Evolutionary conservation across 1,140 invertebrate species (phyloP).

Genomic region (Sarcophaga peregrina): DNA sequence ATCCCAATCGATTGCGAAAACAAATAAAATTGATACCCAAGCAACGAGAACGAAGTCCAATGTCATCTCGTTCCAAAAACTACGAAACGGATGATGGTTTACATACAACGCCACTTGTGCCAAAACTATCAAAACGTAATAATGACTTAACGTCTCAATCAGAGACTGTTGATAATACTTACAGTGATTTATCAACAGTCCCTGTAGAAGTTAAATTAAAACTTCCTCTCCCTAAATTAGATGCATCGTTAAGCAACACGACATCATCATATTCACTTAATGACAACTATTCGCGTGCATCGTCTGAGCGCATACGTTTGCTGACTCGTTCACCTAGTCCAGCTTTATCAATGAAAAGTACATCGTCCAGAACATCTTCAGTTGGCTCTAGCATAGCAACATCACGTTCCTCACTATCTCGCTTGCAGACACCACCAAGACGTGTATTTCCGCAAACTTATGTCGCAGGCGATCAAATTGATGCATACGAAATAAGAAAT

Average conservation of each 20-base stretch:
- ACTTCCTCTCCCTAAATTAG: slow-evolving; percentile 57
- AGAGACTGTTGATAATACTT: slow-evolving; percentile 45
- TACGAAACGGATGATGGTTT: slow-evolving; percentile 45
- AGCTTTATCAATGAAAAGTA: slow-evolving; percentile 54
- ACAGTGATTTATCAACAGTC: slow-evolving; percentile 40
- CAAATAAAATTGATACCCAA: slow-evolving; percentile 58
- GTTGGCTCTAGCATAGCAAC: slow-evolving; percentile 35
- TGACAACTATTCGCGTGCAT: neutral
- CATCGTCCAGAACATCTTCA: slow-evolving; percentile 52
- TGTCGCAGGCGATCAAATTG: slow-evolving; percentile 66
- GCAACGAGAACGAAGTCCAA: slow-evolving; percentile 58
- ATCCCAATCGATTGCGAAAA: slow-evolving; percentile 52
- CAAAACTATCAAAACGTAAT: neutral
- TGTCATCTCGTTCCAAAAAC: slow-evolving; percentile 39
- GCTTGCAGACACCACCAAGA: slow-evolving; percentile 68
- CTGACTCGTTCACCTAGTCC: slow-evolving; percentile 61
- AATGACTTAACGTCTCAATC: neutral
- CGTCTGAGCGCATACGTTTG: slow-evolving; percentile 49
- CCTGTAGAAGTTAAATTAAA: slow-evolving; percentile 59
- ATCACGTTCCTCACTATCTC: slow-evolving; percentile 40
- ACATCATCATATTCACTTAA: slow-evolving; percentile 5
- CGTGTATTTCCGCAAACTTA: slow-evolving; percentile 75
- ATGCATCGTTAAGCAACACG: slow-evolving; percentile 31
- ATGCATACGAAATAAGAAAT: slow-evolving; percentile 70
- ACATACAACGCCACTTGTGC: neutral